Evolutionary conservation across 2,888 invertebrate species (phyloP).

Genomic region (Aradus depressus): DNA sequence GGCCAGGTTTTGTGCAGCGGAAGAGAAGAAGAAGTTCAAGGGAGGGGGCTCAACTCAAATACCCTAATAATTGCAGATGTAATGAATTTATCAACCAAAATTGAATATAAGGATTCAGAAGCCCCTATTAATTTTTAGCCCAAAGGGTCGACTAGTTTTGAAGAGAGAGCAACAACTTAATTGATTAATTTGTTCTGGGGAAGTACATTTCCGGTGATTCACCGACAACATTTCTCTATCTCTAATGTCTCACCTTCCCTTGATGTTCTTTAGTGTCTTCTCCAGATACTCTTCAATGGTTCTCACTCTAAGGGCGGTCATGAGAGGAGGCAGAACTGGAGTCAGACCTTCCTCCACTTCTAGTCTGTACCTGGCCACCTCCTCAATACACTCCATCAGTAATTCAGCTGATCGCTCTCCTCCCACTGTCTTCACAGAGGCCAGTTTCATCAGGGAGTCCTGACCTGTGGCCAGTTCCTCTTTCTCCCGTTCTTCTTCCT

Average conservation of each 20-base stretch:
- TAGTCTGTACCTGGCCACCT: conserved; percentile 51
- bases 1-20: too few species aligned
- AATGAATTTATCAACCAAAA: too few species aligned
- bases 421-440: conserved; percentile 77
- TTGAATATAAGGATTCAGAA: too few species aligned
- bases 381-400: conserved; percentile 79
- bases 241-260: conserved; percentile 72
- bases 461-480: conserved; percentile 64
- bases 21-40: too few species aligned
- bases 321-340: conserved; percentile 58
- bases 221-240: too few species aligned
- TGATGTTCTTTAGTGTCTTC: conserved; percentile 64
- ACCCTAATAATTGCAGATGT: too few species aligned
- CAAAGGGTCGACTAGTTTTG: too few species aligned
- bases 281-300: conserved; percentile 69
- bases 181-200: too few species aligned
- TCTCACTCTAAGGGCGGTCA: conserved; percentile 64
- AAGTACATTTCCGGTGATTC: too few species aligned
- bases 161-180: too few species aligned
- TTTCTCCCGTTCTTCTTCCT: conserved; percentile 69
- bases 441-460: conserved; percentile 47
- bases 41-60: too few species aligned
- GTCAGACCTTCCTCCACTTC: conserved; percentile 40
- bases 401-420: conserved; percentile 57
- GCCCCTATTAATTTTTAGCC: too few species aligned